A percentile compares a stretch with the other conserved stretches of the same genome.
phyloP scores from a whole-genome alignment of 1,140 invertebrate genomes.

The Scaptomyza pallida region DNA sequence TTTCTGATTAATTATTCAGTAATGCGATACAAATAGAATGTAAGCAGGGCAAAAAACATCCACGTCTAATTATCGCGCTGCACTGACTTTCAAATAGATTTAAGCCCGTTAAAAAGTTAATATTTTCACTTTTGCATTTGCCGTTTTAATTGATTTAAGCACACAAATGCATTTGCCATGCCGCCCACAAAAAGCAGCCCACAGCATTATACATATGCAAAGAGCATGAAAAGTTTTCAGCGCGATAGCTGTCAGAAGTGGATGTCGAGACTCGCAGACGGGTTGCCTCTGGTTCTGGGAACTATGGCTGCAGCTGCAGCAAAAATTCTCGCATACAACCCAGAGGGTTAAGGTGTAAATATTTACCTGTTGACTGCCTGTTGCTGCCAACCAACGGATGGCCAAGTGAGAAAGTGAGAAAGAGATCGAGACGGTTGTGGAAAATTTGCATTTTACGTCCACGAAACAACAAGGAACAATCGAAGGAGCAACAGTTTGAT shows the following conservation, averaged over 20 bases:
- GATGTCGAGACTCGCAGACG: constrained; percentile 9
- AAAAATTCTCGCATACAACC: constrained; percentile 6
- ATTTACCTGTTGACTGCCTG: constrained; percentile 49
- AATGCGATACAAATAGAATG: neutral
- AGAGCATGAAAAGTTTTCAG: constrained; percentile 38
- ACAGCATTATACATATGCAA: constrained; percentile 22
- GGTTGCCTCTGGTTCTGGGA: constrained; percentile 34
- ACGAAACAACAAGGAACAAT: neutral
- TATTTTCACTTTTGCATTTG: constrained; percentile 13
- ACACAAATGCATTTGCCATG: neutral
- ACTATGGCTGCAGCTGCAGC: constrained; percentile 4
- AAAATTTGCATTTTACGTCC: constrained; percentile 11
- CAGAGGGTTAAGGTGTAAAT: constrained; percentile 15
- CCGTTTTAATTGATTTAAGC: constrained; percentile 16
- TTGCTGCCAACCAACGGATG: constrained; percentile 37
- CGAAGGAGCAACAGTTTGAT: constrained; percentile 24
- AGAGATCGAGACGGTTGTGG: constrained; percentile 27
- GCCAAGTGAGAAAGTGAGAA: constrained; percentile 8
- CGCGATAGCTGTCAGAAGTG: constrained; percentile 8
- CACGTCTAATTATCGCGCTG: neutral
- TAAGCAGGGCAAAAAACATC: neutral
- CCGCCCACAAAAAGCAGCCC: neutral
- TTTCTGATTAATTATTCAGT: constrained; percentile 40
- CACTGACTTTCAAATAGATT: neutral
- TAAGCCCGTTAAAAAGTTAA: neutral